Conservation (phyloP, 2,113 vertebrate species). For the Phoenicopterus ruber region DNA sequence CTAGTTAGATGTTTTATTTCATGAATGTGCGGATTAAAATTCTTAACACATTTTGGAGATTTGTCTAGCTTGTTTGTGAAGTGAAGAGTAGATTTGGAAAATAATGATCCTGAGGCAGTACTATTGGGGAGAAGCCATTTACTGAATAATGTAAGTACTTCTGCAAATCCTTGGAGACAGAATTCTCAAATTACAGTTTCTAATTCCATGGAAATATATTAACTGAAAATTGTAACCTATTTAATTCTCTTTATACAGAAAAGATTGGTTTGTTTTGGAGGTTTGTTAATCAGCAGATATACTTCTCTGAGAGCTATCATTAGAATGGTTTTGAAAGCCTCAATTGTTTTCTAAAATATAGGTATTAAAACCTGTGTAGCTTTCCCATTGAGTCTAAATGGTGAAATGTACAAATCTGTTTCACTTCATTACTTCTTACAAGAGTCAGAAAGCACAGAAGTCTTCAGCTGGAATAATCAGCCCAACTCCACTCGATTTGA, state of each 20-base stretch:
- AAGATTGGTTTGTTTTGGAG: neutral
- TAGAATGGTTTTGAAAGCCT: neutral
- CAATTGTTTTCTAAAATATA: neutral
- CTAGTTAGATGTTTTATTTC: neutral
- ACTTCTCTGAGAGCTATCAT: neutral
- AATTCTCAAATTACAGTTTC: slow-evolving; percentile 15
- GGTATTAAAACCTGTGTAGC: neutral
- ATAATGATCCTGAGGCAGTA: neutral
- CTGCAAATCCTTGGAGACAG: neutral
- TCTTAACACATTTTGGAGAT: neutral
- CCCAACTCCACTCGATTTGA: neutral
- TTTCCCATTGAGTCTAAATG: neutral
- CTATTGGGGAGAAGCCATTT: neutral
- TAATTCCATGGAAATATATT: neutral
- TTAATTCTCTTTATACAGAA: neutral
- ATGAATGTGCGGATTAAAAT: neutral
- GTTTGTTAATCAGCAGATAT: neutral
- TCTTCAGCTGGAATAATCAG: neutral
- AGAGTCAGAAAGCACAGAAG: neutral
- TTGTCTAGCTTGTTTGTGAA: neutral
- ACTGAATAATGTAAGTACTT: neutral
- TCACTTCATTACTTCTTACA: neutral
- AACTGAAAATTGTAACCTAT: neutral
- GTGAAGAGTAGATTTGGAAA: neutral
- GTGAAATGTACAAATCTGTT: neutral